Conservation (phyloP, 2,113 vertebrate genomes). For the Emydocephalus ijimae region DNA sequence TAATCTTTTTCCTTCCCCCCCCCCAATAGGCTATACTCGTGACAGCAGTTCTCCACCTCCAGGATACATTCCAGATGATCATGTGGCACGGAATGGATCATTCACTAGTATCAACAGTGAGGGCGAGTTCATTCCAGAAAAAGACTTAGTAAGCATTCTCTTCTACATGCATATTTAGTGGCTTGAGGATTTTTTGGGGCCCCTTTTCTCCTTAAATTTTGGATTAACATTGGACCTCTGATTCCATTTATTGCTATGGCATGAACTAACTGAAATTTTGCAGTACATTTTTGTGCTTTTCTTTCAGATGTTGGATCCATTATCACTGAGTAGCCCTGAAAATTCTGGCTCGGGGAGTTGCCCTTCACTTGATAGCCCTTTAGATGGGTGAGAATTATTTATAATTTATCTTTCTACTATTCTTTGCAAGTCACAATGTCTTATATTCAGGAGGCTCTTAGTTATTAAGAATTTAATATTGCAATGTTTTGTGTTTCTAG, state of each 20-base stretch:
- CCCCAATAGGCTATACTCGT: constrained; percentile 76
- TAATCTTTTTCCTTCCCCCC: background rate
- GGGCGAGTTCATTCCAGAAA: constrained; percentile 98
- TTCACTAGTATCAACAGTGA: constrained; percentile 99
- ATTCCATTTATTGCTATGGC: background rate
- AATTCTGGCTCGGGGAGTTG: constrained; percentile 99
- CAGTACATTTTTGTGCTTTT: constrained; percentile 7
- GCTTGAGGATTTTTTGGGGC: background rate
- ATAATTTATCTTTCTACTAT: constrained; percentile 22
- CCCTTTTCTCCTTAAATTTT: background rate
- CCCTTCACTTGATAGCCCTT: constrained; percentile 95
- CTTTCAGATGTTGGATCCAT: constrained; percentile 93
- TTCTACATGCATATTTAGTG: background rate
- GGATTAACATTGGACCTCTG: background rate
- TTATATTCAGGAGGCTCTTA: background rate
- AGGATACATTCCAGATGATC: constrained; percentile 97
- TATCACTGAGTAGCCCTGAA: constrained; percentile 97
- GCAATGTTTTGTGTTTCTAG: constrained; percentile 68
- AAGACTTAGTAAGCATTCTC: constrained; percentile 85
- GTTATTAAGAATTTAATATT: background rate
- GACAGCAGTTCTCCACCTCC: constrained; percentile 96
- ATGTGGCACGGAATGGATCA: constrained; percentile 94
- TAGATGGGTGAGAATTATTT: constrained; percentile 85
- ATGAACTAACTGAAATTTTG: background rate
- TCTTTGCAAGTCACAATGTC: constrained; percentile 1